Conservation (phyloP, 2,113 vertebrate genomes). For the Nothobranchius kuhntae region DNA sequence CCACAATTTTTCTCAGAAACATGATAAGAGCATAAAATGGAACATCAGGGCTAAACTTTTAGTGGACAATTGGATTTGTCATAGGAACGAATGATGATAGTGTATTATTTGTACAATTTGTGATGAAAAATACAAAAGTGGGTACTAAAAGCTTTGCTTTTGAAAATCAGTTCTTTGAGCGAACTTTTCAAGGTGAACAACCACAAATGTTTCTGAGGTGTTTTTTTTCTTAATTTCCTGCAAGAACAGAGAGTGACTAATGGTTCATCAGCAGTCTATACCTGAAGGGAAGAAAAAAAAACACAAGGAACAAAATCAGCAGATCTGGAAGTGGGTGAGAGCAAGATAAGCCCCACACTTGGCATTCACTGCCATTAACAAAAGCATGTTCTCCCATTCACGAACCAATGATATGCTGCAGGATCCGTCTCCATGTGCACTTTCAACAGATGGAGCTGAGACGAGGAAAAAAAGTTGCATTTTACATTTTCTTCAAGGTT, state of each 20-base stretch:
- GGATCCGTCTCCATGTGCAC: conserved; percentile 26
- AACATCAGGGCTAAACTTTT: no score
- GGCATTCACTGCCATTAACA: conserved; percentile 59
- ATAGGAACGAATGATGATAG: no score
- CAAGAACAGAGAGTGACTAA: neutral
- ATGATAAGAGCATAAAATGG: no score
- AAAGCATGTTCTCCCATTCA: conserved; percentile 58
- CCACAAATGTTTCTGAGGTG: neutral
- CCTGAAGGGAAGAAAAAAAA: neutral
- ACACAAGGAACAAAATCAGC: conserved; percentile 38
- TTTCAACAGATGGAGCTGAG: conserved; percentile 13
- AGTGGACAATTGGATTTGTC: no score
- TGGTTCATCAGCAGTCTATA: neutral
- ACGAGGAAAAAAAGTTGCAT: conserved; percentile 15
- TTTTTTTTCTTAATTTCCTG: conserved; percentile 12
- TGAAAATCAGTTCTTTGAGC: neutral
- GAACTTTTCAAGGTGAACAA: conserved; percentile 1
- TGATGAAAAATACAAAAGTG: neutral
- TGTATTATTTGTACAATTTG: neutral
- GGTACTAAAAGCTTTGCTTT: neutral
- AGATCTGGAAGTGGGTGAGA: conserved; percentile 53
- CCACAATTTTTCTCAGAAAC: no score
- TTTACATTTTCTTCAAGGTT: conserved; percentile 26
- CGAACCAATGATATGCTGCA: conserved; percentile 49
- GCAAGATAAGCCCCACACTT: conserved; percentile 47